phyloP scores from a whole-genome alignment of 2,888 invertebrate species.

The Cacoxenus indagator region DNA sequence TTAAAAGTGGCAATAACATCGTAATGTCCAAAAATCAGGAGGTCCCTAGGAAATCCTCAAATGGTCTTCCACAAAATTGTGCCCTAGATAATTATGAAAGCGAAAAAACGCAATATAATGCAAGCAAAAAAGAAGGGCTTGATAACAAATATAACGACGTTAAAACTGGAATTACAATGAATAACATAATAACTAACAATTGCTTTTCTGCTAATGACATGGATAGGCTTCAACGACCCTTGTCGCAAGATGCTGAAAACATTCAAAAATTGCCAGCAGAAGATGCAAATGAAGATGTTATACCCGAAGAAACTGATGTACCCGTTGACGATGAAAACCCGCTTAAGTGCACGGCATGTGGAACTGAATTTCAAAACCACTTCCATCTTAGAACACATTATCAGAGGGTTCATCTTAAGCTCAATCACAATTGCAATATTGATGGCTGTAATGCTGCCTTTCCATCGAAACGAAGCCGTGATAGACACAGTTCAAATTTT shows the following conservation, averaged over 20 bases:
- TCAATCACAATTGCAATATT: slow-evolving; percentile 95
- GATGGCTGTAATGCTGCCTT: slow-evolving; percentile 96
- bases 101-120: slow-evolving; percentile 54
- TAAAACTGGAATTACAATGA: slow-evolving; percentile 27
- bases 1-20: slow-evolving; percentile 19
- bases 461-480: slow-evolving; percentile 91
- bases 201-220: too few relatives aligned
- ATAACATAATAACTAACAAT: slow-evolving; percentile 40
- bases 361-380: slow-evolving; percentile 92
- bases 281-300: slow-evolving; percentile 34
- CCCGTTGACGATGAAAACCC: slow-evolving; percentile 95
- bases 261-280: slow-evolving; percentile 35
- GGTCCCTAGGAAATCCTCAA: slow-evolving; percentile 40
- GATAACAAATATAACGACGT: slow-evolving; percentile 39
- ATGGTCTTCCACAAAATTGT: slow-evolving; percentile 21
- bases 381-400: slow-evolving; percentile 95
- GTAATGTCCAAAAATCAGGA: slow-evolving; percentile 47
- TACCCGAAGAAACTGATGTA: slow-evolving; percentile 78
- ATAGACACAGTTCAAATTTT: slow-evolving; percentile 91
- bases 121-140: slow-evolving; percentile 60
- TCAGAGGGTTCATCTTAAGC: slow-evolving; percentile 94
- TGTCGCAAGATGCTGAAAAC: neutral
- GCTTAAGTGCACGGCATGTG: slow-evolving; percentile 90
- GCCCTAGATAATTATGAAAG: slow-evolving; percentile 43
- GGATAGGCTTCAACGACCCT: neutral